These are phyloP conservation scores for Periparus ater DNA, from an alignment of 2,797 vertebrate species.

Conservation along the genomic window DNA sequence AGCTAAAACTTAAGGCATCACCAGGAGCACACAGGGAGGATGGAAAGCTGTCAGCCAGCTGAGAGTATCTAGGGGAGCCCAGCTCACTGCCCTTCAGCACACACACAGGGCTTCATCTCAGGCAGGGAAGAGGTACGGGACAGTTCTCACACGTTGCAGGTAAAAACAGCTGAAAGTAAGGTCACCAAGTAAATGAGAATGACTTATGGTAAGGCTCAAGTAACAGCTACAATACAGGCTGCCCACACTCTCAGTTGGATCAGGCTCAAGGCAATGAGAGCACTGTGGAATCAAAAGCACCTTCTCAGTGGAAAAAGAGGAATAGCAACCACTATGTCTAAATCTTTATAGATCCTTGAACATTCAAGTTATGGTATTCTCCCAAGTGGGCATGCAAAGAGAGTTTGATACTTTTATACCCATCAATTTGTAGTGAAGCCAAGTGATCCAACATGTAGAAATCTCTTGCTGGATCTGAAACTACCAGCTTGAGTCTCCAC, in stretches of 20 bases:
- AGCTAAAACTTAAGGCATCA: too few species aligned
- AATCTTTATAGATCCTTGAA: background rate
- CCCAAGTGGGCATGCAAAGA: background rate
- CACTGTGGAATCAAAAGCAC: background rate
- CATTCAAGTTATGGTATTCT: background rate
- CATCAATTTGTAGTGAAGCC: background rate
- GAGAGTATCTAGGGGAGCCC: accelerated
- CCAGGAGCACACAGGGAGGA: background rate
- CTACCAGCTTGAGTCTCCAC: background rate
- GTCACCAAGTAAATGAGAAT: background rate
- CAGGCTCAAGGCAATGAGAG: background rate
- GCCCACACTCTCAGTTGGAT: background rate
- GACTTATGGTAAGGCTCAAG: background rate
- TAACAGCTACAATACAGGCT: background rate
- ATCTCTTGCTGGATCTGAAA: background rate
- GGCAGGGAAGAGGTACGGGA: accelerated
- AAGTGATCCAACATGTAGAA: background rate
- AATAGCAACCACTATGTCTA: background rate
- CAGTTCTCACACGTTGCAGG: background rate
- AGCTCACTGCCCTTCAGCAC: accelerated
- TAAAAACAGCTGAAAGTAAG: background rate
- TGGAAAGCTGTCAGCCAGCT: background rate
- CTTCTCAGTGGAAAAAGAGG: background rate
- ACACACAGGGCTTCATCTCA: background rate
- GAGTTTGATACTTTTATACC: background rate